Evolutionary conservation across 2,888 invertebrate species (phyloP), one percentile per base, ranked within the genome.

Genomic region (Crocallis elinguaria): DNA sequence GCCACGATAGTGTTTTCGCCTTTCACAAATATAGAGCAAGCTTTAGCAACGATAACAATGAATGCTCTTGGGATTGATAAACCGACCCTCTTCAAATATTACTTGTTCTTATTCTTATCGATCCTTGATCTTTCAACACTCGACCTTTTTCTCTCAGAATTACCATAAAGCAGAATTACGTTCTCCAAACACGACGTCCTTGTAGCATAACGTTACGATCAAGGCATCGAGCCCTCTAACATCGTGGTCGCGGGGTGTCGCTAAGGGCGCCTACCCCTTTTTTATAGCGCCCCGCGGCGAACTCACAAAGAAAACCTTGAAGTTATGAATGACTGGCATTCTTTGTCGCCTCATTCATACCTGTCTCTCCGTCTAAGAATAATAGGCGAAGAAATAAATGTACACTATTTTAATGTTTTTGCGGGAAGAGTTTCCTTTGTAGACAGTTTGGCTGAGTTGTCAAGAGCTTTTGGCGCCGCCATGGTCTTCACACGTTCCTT

Each of bases 261-360:
- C 52, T 53, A 62, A 62, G 68, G 69, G 69, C 69, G 66, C 66
- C 63, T 58, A 66, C 64, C 64, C 66, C 66, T 62, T 69, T 66
- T 65, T 64, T 64, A 59, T 56, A 32, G 44, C 54, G 17, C 54
- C 49, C 57, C 54, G 59, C 56, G 45, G 39, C 33, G 49, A 39
- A 39, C 12, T 49, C 61, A 67, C 67, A 69, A 69, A 63, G 66
- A 54, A 54, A 59, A 60, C 60, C 64, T 57, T 60, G 60, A 57
- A 51, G 57, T 55, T 63, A 60, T 69, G 69, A 67, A 69, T 69
- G 67, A 54, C 55, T 46, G 39, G 42, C 57, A 49, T 56, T 58
- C 62, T 60, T 66, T 64, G 60, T 62, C 55, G 48, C 25, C 44
- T 44, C 57, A 60, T 69, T 67, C 66, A 62, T 63, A 61, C 53